Evolutionary conservation across 1,140 invertebrate species (phyloP), one percentile per base, ranked within the genome.

Genomic region (Bombus confusus): DNA sequence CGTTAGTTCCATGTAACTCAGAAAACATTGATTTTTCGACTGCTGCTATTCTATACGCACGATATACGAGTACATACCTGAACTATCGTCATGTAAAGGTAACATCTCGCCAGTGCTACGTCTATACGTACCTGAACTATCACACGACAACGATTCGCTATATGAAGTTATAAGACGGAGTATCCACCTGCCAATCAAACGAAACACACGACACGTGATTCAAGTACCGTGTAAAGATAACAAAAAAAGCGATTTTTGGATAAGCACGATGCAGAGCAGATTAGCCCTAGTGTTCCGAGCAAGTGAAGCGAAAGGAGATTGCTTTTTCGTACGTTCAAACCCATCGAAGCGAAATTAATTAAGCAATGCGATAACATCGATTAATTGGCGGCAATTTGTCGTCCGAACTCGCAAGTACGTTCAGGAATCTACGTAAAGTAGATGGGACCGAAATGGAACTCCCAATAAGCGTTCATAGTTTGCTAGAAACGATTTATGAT

Each of bases 111-210:
- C 47, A 52, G 47, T 18, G 43, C 15, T 47, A 47, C 43, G 25
- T 57, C 73, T 75, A 75, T 34, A 75, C 73, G 73, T 75, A 75
- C n/a, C 43, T 47, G 73, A 74, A 74, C 73, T 47, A 76, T 59
- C 37, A 34, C 34, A 28, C 31, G 47, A 57, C 74, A 59, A 76
- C 39, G 66, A 68, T 68, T 68, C 66, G 66, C 8, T 37, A 39
- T 41, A 64, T 22, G n/a, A 66, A 78, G 62, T 62, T 78, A 66
- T n/a, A 41, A 77, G 34, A 77, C 15, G 57, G 25, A 43, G 10
- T 66, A n/a, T 1, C 75, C 75, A 62, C 59, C 34, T 77, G 59
- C 39, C 59, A 31, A 64, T 78, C 76, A 43, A 66, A 78, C 59
- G 39, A 77, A 77, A 39, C 52, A 43, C 52, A 28, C 34, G 37